A percentile compares a stretch with the other conserved stretches of the same genome.
These are phyloP conservation scores for Tenthredo notha DNA, from an alignment of 2,888 invertebrate species.

Conservation along the genomic window DNA sequence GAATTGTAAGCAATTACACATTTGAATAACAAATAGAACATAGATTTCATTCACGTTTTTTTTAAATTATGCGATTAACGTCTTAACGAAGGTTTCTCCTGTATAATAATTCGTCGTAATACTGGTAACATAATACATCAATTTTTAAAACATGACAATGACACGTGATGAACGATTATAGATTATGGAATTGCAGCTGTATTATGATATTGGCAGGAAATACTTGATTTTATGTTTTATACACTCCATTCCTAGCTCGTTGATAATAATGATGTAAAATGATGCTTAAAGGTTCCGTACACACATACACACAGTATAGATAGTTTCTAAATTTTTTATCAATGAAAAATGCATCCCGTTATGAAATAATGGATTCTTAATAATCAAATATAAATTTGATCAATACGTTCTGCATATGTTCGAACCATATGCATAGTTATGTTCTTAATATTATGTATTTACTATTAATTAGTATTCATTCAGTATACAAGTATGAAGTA, in stretches of 20 bases:
- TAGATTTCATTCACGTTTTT: neutral
- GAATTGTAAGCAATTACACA: neutral
- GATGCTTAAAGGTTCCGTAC: constrained; percentile 25
- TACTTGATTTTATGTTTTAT: neutral
- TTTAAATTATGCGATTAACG: neutral
- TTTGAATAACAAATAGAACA: neutral
- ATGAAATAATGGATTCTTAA: constrained; percentile 40
- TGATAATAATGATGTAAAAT: constrained; percentile 10
- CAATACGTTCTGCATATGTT: constrained; percentile 52
- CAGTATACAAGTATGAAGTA: constrained; percentile 78
- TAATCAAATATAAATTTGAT: constrained; percentile 49
- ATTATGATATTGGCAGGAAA: neutral
- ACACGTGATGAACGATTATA: neutral
- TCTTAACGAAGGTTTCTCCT: neutral
- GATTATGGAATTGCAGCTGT: neutral
- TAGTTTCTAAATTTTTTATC: constrained; percentile 37
- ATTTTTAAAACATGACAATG: neutral
- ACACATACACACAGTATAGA: constrained; percentile 23
- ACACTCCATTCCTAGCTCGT: constrained; percentile 29
- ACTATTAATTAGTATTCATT: constrained; percentile 72
- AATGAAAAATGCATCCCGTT: constrained; percentile 25
- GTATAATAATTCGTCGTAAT: neutral
- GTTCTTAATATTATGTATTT: constrained; percentile 62
- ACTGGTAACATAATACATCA: constrained; percentile 16
- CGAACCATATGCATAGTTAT: constrained; percentile 36